Percentiles rank a stretch among this genome's conserved stretches.
Conservation (phyloP, 2,113 vertebrate genomes). For the Aegotheles bennettii region DNA sequence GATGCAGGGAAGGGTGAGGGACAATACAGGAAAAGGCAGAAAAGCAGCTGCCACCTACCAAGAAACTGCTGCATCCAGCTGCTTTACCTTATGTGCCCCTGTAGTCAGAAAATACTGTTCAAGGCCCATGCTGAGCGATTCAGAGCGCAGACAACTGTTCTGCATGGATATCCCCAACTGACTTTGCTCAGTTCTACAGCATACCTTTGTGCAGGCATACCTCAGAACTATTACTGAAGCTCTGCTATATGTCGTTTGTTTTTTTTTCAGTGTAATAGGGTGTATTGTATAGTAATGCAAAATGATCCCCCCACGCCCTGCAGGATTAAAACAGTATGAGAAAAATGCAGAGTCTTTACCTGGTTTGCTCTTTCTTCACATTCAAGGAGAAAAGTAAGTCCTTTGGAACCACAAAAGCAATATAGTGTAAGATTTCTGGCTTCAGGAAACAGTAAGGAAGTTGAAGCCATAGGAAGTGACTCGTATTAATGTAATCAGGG, state of each 20-base stretch:
- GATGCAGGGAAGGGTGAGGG: neutral
- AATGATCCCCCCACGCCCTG: neutral
- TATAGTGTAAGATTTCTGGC: neutral
- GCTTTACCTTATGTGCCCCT: neutral
- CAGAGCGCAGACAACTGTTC: neutral
- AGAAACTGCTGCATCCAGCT: neutral
- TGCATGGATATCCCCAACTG: fast-evolving
- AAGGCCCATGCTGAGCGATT: neutral
- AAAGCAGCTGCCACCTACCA: neutral
- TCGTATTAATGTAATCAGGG: neutral
- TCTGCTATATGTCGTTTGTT: neutral
- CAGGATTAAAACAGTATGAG: neutral
- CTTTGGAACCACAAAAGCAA: neutral
- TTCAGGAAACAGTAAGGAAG: neutral
- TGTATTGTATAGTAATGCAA: neutral
- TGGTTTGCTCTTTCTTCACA: neutral
- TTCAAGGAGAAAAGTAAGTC: neutral
- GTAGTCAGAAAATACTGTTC: neutral
- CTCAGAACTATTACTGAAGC: neutral
- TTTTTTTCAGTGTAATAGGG: neutral
- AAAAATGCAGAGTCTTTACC: neutral
- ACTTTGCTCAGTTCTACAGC: too few relatives aligned
- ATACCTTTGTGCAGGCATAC: neutral
- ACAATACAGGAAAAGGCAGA: neutral
- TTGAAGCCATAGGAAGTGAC: neutral